These are phyloP conservation scores for Linurgus olivaceus DNA, from an alignment of 2,797 vertebrate species.

Conservation along the genomic window DNA sequence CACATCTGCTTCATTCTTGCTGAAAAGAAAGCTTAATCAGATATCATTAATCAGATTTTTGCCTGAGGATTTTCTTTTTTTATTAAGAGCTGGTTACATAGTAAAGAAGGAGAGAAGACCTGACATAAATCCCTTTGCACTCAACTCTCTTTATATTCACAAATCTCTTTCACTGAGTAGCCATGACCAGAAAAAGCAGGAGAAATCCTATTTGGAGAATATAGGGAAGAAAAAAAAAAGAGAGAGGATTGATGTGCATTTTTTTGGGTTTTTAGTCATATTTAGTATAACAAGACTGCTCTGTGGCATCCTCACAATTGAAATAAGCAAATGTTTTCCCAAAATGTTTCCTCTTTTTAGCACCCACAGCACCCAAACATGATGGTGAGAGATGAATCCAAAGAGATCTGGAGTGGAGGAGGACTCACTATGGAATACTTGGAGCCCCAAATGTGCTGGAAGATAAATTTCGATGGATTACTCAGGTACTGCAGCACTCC, in stretches of 20 bases:
- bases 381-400: slow-evolving; percentile 51
- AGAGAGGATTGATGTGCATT: too few species aligned
- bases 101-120: neutral
- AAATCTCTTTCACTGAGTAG: neutral
- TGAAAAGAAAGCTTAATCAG: neutral
- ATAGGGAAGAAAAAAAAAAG: too few species aligned
- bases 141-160: neutral
- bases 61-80: neutral
- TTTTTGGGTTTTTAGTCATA: neutral
- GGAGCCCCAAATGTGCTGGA: slow-evolving; percentile 27
- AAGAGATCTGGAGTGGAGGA: slow-evolving; percentile 51
- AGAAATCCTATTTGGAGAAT: neutral
- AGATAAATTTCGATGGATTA: slow-evolving; percentile 44
- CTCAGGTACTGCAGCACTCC: slow-evolving; percentile 39
- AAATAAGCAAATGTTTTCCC: neutral
- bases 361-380: slow-evolving; percentile 67
- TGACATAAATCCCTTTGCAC: neutral
- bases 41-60: neutral
- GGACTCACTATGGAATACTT: slow-evolving; percentile 50
- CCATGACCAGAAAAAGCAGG: neutral
- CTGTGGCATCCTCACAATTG: neutral
- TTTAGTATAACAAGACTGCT: neutral
- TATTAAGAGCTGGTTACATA: neutral
- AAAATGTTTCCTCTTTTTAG: slow-evolving; percentile 1
- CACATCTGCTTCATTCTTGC: neutral